Evolutionary conservation across 2,888 invertebrate genomes (phyloP).

Genomic region (Drosophila stalkeri): DNA sequence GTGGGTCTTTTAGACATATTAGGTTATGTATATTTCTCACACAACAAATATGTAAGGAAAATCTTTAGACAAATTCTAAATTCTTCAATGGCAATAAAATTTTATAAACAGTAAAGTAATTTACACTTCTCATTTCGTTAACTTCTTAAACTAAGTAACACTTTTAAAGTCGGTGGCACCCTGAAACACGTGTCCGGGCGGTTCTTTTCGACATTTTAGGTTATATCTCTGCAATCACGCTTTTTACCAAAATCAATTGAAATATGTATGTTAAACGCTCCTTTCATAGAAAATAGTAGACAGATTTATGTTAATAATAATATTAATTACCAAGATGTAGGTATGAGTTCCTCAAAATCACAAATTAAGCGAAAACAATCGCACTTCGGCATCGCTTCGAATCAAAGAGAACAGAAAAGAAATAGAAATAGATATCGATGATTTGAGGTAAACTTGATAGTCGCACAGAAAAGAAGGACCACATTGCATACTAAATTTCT

Average conservation of each 20-base stretch:
- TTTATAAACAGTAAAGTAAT: too few species aligned
- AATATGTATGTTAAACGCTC: not conserved
- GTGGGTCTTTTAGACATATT: too few species aligned
- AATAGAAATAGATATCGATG: not conserved
- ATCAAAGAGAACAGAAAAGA: not conserved
- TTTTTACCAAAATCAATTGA: not conserved
- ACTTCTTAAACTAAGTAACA: too few species aligned
- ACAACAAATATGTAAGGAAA: too few species aligned
- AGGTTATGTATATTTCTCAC: too few species aligned
- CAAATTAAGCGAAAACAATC: rapidly evolving
- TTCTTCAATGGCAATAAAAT: too few species aligned
- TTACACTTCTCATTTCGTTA: too few species aligned
- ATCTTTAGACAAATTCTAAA: too few species aligned
- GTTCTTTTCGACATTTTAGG: not conserved
- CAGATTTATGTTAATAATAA: not conserved
- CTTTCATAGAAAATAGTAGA: not conserved
- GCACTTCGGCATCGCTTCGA: not conserved
- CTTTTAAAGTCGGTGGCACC: too few species aligned
- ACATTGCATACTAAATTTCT: rapidly evolving
- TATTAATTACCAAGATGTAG: not conserved
- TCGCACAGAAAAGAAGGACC: not conserved
- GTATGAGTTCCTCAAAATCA: not conserved
- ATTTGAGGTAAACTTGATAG: not conserved
- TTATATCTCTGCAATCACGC: not conserved
- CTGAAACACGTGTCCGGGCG: too few species aligned